A percentile compares a stretch with the other conserved stretches of the same genome.
phyloP scores from a whole-genome alignment of 1,140 invertebrate species.

The Cydia strobilella region DNA sequence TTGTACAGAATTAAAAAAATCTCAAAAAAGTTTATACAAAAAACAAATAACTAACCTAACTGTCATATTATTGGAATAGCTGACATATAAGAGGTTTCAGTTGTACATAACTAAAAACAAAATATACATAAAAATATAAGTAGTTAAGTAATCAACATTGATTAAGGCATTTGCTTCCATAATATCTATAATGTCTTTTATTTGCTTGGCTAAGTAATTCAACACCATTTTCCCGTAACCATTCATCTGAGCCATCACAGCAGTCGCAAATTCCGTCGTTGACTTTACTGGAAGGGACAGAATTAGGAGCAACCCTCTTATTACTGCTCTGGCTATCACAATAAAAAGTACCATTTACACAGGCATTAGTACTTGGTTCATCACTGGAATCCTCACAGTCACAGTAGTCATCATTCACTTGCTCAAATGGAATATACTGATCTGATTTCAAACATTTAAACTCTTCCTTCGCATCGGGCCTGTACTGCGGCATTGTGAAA shows the following conservation, averaged over 20 bases:
- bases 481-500: constrained; percentile 55
- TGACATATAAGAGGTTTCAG: too few species aligned
- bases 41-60: neutral
- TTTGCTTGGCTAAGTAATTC: constrained; percentile 60
- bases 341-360: constrained; percentile 89
- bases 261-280: constrained; percentile 98
- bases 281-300: constrained; percentile 83
- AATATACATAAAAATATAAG: constrained; percentile 11
- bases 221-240: constrained; percentile 57
- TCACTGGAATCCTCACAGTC: constrained; percentile 94
- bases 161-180: constrained; percentile 59
- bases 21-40: too few species aligned
- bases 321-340: constrained; percentile 82
- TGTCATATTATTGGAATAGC: neutral
- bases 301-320: constrained; percentile 61
- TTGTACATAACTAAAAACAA: neutral
- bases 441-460: constrained; percentile 64
- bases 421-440: constrained; percentile 72
- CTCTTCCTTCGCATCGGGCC: constrained; percentile 57
- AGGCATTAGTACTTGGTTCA: constrained; percentile 95
- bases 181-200: constrained; percentile 54
- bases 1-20: too few species aligned
- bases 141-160: constrained; percentile 43
- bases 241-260: constrained; percentile 92
- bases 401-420: constrained; percentile 97